Percentiles rank a stretch among this genome's conserved stretches.
These are phyloP conservation scores for Cryptocephalus primarius DNA, from an alignment of 2,888 invertebrate species.

Conservation along the genomic window DNA sequence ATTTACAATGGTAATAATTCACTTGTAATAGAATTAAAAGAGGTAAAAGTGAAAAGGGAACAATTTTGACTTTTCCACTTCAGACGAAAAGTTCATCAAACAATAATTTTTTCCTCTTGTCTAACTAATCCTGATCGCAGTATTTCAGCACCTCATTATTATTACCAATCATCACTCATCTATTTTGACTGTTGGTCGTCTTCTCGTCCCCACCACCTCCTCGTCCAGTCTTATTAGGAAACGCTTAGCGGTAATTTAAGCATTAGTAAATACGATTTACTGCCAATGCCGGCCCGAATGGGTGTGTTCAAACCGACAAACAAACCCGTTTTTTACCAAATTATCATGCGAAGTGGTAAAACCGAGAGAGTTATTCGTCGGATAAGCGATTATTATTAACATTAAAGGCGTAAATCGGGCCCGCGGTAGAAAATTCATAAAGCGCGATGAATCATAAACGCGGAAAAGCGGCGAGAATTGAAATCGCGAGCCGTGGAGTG, in stretches of 20 bases:
- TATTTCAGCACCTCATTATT: neutral
- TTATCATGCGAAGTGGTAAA: neutral
- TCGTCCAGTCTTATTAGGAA: neutral
- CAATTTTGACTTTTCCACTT: too few species aligned
- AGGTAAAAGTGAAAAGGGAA: too few species aligned
- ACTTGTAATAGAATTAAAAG: too few species aligned
- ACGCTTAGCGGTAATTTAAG: neutral
- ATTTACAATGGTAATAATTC: too few species aligned
- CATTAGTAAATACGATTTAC: neutral
- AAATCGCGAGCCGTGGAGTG: too few species aligned
- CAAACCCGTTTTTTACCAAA: neutral
- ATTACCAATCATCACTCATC: neutral
- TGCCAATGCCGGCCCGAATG: neutral
- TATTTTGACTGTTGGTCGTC: neutral
- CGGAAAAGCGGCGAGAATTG: too few species aligned
- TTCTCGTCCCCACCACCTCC: neutral
- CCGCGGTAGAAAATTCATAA: too few species aligned
- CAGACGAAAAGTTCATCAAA: too few species aligned
- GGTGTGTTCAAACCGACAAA: neutral
- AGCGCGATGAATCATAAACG: too few species aligned
- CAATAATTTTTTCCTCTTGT: neutral
- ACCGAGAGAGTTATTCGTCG: neutral
- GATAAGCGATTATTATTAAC: conserved; percentile 1
- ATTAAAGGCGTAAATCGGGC: conserved; percentile 1
- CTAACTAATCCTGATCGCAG: neutral